phyloP scores from a whole-genome alignment of 2,797 vertebrate genomes.

The Pantherophis vulpinus region DNA sequence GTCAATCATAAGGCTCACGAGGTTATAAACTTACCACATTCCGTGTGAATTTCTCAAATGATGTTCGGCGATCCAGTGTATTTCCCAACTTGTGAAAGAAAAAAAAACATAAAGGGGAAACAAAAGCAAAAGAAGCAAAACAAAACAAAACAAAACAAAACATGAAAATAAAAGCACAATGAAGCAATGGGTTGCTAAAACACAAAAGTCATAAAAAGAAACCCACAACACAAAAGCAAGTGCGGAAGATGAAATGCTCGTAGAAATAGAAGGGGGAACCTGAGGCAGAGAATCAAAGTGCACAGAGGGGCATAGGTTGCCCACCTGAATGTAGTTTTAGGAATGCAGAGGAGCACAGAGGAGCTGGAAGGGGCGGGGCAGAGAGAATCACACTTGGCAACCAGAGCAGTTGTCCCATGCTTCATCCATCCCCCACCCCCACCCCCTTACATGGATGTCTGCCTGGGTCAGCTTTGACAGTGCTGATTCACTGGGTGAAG shows the following conservation, averaged over 20 bases:
- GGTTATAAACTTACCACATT: constrained; percentile 79
- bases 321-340: not conserved
- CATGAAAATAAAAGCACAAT: constrained; percentile 60
- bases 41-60: constrained; percentile 83
- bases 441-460: not conserved
- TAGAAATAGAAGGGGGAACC: constrained; percentile 41
- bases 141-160: constrained; percentile 47
- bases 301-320: not conserved
- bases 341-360: not conserved
- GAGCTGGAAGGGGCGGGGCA: not conserved
- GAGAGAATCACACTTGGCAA: not conserved
- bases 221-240: constrained; percentile 44
- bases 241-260: not conserved
- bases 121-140: constrained; percentile 46
- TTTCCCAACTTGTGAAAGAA: constrained; percentile 74
- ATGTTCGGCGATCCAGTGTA: constrained; percentile 81
- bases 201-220: constrained; percentile 51
- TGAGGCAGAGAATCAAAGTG: not conserved
- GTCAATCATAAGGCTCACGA: constrained; percentile 55
- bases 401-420: not conserved
- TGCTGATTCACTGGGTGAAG: not conserved
- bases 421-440: not conserved
- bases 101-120: constrained; percentile 22
- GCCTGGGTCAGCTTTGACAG: not conserved
- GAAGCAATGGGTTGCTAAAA: constrained; percentile 60